These are phyloP conservation scores for Encarsia formosa DNA, from an alignment of 2,888 invertebrate species.

Conservation along the genomic window DNA sequence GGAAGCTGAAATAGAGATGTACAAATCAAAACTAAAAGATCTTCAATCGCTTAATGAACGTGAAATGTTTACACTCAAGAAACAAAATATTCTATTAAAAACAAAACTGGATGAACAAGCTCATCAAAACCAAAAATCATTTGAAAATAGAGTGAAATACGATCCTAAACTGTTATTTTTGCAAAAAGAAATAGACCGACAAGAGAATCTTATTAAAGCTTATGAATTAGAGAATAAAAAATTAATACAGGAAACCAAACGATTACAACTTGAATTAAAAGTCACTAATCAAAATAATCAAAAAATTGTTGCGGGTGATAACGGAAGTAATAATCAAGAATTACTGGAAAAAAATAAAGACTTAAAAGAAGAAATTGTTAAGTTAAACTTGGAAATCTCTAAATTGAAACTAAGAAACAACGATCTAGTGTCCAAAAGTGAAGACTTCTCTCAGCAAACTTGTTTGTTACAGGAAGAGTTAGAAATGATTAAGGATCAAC, in stretches of 20 bases:
- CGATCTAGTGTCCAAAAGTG: constrained; percentile 39
- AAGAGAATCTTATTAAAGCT: constrained; percentile 43
- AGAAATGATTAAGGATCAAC: constrained; percentile 43
- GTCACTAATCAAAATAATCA: constrained; percentile 31
- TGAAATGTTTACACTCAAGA: constrained; percentile 44
- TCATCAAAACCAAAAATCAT: constrained; percentile 33
- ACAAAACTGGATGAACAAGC: constrained; percentile 43
- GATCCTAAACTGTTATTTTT: constrained; percentile 36
- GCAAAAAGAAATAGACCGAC: constrained; percentile 44
- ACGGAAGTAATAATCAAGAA: constrained; percentile 32
- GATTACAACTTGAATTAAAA: constrained; percentile 41
- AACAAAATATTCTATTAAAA: constrained; percentile 46
- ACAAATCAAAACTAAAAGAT: constrained; percentile 43
- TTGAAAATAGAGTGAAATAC: constrained; percentile 29
- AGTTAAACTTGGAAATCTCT: constrained; percentile 40
- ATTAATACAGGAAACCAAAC: constrained; percentile 41
- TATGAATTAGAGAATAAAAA: constrained; percentile 47
- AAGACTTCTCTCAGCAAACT: constrained; percentile 44
- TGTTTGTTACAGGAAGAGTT: constrained; percentile 42
- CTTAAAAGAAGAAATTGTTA: constrained; percentile 41
- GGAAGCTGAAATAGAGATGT: constrained; percentile 42
- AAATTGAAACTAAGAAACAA: constrained; percentile 41
- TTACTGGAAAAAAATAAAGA: constrained; percentile 43
- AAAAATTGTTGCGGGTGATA: constrained; percentile 24
- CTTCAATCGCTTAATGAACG: constrained; percentile 44